A percentile compares a stretch with the other conserved stretches of the same genome.
Evolutionary conservation across 2,113 vertebrate genomes (phyloP).

Genomic region (Falcunculus frontatus): DNA sequence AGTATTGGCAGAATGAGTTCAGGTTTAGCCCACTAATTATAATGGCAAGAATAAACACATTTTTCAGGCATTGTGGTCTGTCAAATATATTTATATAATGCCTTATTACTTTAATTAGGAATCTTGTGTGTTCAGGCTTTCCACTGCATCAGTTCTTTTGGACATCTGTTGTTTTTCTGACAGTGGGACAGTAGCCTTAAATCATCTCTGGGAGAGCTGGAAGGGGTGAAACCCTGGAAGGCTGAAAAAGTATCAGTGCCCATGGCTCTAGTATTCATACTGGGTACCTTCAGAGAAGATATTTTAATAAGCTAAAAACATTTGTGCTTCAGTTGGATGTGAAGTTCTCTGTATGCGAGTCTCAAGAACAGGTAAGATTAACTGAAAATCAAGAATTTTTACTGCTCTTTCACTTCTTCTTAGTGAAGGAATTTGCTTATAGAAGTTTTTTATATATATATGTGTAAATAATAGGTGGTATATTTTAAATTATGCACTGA

Average conservation of each 20-base stretch:
- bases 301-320: neutral
- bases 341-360: neutral
- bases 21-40: slow-evolving; percentile 3
- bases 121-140: neutral
- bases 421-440: neutral
- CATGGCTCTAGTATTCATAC: neutral
- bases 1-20: slow-evolving; percentile 50
- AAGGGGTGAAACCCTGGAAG: neutral
- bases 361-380: neutral
- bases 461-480: neutral
- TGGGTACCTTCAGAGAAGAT: neutral
- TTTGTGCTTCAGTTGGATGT: neutral
- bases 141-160: neutral
- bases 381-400: neutral
- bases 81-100: neutral
- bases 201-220: neutral
- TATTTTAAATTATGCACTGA: neutral
- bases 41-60: neutral
- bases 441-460: neutral
- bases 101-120: slow-evolving; percentile 28
- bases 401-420: neutral
- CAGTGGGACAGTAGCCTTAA: neutral
- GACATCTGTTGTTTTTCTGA: slow-evolving; percentile 26
- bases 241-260: neutral
- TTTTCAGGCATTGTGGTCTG: neutral